Evolutionary conservation across 2,113 vertebrate genomes (phyloP).

Genomic region (Stomatorhinus ivindoensis): DNA sequence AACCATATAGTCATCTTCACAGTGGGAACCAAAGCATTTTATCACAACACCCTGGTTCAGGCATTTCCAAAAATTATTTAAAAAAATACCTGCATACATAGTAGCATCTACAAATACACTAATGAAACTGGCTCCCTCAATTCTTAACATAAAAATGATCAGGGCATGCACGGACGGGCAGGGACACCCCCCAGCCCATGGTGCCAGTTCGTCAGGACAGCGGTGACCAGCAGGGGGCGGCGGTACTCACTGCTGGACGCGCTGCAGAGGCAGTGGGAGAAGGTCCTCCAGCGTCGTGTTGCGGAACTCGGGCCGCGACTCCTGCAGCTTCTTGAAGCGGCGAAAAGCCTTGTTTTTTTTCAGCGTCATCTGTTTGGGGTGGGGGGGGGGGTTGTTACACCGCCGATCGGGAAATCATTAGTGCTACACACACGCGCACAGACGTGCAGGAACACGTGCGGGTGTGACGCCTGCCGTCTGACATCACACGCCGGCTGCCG

Average conservation of each 20-base stretch:
- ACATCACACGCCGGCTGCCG: neutral
- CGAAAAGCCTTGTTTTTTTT: slow-evolving; percentile 79
- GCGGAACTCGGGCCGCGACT: slow-evolving; percentile 74
- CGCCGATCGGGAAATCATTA: neutral
- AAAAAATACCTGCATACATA: neutral
- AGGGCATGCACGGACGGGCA: neutral
- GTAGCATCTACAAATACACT: neutral
- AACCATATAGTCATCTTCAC: neutral
- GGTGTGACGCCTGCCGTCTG: neutral
- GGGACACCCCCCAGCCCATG: neutral
- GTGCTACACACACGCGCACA: neutral
- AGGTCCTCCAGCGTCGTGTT: slow-evolving; percentile 71
- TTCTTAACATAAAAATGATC: neutral
- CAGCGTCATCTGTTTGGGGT: slow-evolving; percentile 62
- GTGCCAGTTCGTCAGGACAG: neutral
- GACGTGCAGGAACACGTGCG: neutral
- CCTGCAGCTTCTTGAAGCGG: slow-evolving; percentile 81
- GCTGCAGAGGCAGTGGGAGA: slow-evolving; percentile 72
- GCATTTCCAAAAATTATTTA: neutral
- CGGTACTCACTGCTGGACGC: slow-evolving; percentile 73
- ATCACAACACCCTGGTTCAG: neutral
- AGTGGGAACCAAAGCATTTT: neutral
- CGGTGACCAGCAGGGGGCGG: neutral
- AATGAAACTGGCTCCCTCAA: neutral
- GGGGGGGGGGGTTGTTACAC: neutral